phyloP scores from a whole-genome alignment of 2,888 invertebrate genomes.

The Drosophila kambysellisi region DNA sequence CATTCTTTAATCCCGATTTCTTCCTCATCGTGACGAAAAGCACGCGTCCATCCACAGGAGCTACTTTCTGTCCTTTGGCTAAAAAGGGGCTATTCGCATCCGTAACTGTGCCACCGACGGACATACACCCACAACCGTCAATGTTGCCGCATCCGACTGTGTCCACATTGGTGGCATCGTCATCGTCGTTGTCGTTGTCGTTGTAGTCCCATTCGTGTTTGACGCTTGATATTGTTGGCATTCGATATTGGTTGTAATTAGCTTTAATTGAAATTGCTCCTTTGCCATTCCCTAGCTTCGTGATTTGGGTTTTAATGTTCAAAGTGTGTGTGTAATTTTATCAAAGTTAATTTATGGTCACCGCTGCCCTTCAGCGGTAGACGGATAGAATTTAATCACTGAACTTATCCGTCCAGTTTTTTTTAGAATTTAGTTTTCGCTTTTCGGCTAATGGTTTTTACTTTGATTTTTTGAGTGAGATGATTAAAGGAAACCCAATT shows the following conservation, averaged over 20 bases:
- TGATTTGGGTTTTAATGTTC: slow-evolving; percentile 79
- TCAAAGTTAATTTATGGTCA: slow-evolving; percentile 77
- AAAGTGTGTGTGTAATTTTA: slow-evolving; percentile 65
- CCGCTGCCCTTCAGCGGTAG: slow-evolving; percentile 6
- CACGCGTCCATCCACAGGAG: background rate
- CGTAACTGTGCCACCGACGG: slow-evolving; percentile 44
- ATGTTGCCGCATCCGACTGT: slow-evolving; percentile 18
- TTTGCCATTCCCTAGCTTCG: slow-evolving; percentile 64
- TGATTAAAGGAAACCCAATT: slow-evolving; percentile 54
- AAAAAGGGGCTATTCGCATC: slow-evolving; percentile 36
- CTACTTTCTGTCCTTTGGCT: background rate
- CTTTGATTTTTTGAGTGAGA: slow-evolving; percentile 26
- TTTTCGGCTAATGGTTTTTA: slow-evolving; percentile 14
- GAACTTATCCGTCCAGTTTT: slow-evolving; percentile 24
- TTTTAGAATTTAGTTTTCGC: slow-evolving; percentile 11
- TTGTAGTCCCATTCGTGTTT: slow-evolving; percentile 37
- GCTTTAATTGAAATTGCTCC: slow-evolving; percentile 83
- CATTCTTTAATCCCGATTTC: background rate
- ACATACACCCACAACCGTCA: slow-evolving; percentile 18
- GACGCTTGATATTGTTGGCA: slow-evolving; percentile 78
- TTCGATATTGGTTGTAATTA: slow-evolving; percentile 83
- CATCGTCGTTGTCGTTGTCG: slow-evolving; percentile 4
- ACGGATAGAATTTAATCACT: background rate
- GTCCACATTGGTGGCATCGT: slow-evolving; percentile 56
- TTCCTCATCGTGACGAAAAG: background rate